phyloP scores from a whole-genome alignment of 2,113 vertebrate species.

The Toxostoma redivivum region DNA sequence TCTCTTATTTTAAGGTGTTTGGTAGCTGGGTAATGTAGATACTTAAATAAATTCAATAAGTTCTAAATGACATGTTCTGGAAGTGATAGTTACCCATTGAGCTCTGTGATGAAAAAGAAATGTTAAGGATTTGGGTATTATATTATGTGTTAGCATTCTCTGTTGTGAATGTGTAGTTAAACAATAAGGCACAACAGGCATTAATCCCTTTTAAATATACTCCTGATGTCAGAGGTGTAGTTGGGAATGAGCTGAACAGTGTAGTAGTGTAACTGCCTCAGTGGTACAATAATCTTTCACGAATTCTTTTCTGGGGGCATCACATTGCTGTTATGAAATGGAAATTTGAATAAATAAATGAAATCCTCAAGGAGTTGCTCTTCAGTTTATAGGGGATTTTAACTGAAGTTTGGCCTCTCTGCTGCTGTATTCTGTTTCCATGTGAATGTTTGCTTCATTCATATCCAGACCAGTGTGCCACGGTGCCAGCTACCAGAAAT shows the following conservation, averaged over 20 bases:
- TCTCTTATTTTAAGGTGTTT: background rate
- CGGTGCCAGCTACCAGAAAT: background rate
- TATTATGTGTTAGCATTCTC: background rate
- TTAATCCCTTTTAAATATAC: background rate
- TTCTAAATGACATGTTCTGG: background rate
- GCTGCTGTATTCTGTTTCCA: background rate
- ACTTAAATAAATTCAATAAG: background rate
- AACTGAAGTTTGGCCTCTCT: background rate
- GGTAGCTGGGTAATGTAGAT: background rate
- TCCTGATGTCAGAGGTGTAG: background rate
- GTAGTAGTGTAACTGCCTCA: background rate
- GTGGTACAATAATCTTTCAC: background rate
- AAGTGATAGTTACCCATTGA: background rate
- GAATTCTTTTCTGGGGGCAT: background rate
- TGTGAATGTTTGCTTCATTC: background rate
- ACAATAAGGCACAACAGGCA: background rate
- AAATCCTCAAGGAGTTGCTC: background rate
- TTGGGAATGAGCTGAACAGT: background rate
- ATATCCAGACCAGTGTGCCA: accelerated
- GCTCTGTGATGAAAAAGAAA: background rate
- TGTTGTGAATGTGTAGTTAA: background rate
- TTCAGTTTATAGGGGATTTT: background rate
- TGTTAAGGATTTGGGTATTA: background rate
- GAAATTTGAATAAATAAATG: background rate
- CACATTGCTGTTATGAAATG: background rate